Conservation (phyloP, 2,797 vertebrate species). For the Enteromius unitaeniatus region DNA sequence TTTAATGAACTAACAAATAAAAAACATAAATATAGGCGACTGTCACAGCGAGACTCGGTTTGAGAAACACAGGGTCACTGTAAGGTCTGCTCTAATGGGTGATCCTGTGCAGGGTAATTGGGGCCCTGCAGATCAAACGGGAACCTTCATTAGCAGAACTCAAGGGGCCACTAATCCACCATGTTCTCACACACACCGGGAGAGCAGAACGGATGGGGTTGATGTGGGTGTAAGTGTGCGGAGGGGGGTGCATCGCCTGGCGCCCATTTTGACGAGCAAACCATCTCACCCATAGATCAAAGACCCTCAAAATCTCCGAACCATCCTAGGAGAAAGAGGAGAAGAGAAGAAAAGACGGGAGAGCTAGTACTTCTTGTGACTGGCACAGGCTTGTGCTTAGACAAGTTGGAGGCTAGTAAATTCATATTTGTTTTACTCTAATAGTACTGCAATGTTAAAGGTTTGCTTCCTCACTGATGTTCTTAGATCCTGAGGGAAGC, state of each 20-base stretch:
- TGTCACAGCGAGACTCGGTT: conserved; percentile 43
- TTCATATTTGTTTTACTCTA: conserved; percentile 2
- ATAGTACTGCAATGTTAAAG: conserved; percentile 2
- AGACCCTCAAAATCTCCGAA: conserved; percentile 66
- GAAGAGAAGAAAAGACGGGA: conserved; percentile 38
- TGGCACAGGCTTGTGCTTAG: conserved; percentile 44
- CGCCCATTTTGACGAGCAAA: conserved; percentile 70
- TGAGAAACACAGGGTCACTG: conserved; percentile 55
- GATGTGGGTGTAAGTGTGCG: conserved; percentile 54
- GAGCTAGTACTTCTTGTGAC: conserved; percentile 43
- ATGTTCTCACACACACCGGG: conserved; percentile 74
- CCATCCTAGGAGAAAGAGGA: conserved; percentile 54
- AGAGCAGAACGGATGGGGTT: conserved; percentile 66
- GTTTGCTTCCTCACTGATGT: conserved; percentile 1
- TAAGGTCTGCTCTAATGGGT: conserved; percentile 57
- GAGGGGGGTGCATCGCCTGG: conserved; percentile 63
- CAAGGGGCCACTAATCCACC: conserved; percentile 78
- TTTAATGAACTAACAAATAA: conserved; percentile 21
- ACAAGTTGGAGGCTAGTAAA: conserved; percentile 7
- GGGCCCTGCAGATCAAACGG: conserved; percentile 80
- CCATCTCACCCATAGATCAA: conserved; percentile 81
- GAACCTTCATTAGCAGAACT: conserved; percentile 78
- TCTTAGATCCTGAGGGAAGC: conserved; percentile 12
- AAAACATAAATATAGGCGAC: not conserved
- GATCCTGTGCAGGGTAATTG: conserved; percentile 73